Evolutionary conservation across 2,797 vertebrate species (phyloP), one percentile per base, ranked within the genome.

Genomic region (Echiichthys vipera): DNA sequence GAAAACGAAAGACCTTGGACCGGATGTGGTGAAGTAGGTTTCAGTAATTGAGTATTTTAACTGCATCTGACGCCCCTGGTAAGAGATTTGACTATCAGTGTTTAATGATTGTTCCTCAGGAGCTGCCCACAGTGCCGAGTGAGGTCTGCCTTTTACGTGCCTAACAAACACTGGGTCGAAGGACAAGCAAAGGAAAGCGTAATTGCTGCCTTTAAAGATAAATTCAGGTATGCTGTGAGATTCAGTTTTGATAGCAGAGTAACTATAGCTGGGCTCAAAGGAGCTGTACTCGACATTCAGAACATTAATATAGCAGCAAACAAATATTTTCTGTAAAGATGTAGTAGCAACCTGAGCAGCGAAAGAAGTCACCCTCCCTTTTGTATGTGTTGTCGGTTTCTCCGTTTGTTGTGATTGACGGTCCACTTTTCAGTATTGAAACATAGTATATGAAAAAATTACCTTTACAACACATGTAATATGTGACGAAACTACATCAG

Each of bases 71-170:
- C 0, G 0, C 4, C 0, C 1, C 5, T 2, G 0, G 1, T n/a
- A 11, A 25, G 36, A 1, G 5, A 15, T 65, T 39, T 54, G 18
- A 70, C 11, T 14, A 10, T 45, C 29, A 0, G 2, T 37, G 3
- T 53, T 27, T 32, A 2, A 45, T 40, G 5, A 36, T 62, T 29
- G 5, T 76, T 50, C 1, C 0, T 1, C 80, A 97, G 97, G 89
- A 92, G 91, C 69, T 99, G 97, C 84, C 97, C 97, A 0, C 95
- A 97, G 87, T 98, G 97, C 87, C 76, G 96, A 7, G 85, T 97
- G 55, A 95, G 94, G 42, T 98, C 96, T 65, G 90, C 88, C 61
- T 98, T 95, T 88, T 96, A 97, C 80, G 94, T 98, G 74, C 97
- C 97, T 0, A 87, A 94, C 89, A 95, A 95, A 45, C 95, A 94